Evolutionary conservation across 2,888 invertebrate genomes (phyloP).

Genomic region (Biston betularia): DNA sequence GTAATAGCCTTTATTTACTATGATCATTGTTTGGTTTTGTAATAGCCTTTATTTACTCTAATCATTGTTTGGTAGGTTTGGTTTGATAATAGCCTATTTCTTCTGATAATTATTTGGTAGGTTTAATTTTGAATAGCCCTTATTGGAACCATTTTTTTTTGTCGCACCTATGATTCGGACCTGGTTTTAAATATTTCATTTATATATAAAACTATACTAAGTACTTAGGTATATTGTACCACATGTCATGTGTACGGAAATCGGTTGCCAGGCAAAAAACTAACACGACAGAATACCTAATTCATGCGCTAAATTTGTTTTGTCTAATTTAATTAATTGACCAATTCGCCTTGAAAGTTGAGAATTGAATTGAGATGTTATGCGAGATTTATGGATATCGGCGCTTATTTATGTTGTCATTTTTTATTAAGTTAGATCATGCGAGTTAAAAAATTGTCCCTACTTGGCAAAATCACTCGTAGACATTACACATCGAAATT

Average conservation of each 20-base stretch:
- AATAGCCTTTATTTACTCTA: too few species aligned
- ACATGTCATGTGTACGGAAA: constrained; percentile 47
- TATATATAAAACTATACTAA: neutral
- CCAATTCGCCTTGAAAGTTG: constrained; percentile 52
- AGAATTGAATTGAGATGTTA: constrained; percentile 41
- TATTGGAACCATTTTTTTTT: too few species aligned
- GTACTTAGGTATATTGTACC: neutral
- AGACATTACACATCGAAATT: too few species aligned
- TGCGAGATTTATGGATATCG: constrained; percentile 31
- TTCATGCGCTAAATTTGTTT: constrained; percentile 53
- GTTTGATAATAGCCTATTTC: too few species aligned
- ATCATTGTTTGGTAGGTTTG: too few species aligned
- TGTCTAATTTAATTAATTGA: constrained; percentile 59
- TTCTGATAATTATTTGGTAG: too few species aligned
- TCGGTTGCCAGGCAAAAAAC: constrained; percentile 36
- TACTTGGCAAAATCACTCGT: too few species aligned
- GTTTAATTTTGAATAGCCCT: too few species aligned
- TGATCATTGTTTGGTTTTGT: too few species aligned
- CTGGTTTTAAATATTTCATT: too few species aligned
- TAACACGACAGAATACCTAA: constrained; percentile 49
- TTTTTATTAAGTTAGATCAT: constrained; percentile 14
- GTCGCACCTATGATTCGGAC: too few species aligned
- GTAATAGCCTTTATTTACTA: too few species aligned
- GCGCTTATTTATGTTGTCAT: constrained; percentile 26
- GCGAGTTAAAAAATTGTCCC: neutral